phyloP scores from a whole-genome alignment of 1,140 invertebrate genomes.

The Schlechtendalia chinensis region DNA sequence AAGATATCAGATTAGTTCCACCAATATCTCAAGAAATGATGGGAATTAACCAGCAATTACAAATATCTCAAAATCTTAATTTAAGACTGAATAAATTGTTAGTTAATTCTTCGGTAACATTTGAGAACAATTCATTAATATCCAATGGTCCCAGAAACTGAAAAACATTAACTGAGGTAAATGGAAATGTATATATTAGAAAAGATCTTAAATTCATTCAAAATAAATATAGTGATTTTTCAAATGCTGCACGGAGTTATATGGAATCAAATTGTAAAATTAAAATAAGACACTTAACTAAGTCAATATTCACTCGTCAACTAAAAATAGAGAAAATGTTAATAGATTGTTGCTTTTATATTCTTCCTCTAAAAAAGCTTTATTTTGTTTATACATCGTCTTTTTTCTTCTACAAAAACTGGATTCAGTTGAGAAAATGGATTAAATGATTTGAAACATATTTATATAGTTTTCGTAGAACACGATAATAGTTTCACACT shows the following conservation, averaged over 20 bases:
- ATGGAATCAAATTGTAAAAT: not conserved
- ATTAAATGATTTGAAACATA: no score
- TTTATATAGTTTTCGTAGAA: no score
- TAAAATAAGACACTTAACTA: conserved; percentile 50
- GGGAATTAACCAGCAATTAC: not conserved
- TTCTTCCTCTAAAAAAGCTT: no score
- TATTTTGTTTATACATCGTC: no score
- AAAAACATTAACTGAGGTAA: not conserved
- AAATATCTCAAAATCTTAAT: not conserved
- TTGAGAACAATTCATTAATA: not conserved
- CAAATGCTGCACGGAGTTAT: not conserved
- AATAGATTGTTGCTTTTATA: no score
- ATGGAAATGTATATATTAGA: not conserved
- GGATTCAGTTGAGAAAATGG: no score
- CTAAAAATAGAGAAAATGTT: no score
- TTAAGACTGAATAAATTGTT: not conserved
- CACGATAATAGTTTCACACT: no score
- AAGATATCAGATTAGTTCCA: no score
- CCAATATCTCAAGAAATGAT: not conserved
- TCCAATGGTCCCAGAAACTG: not conserved
- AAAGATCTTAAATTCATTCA: not conserved
- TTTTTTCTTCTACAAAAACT: no score
- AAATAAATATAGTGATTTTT: conserved; percentile 54
- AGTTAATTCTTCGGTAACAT: not conserved
- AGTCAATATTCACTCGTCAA: no score